phyloP scores from a whole-genome alignment of 2,797 vertebrate genomes.

The Sebastes minor region DNA sequence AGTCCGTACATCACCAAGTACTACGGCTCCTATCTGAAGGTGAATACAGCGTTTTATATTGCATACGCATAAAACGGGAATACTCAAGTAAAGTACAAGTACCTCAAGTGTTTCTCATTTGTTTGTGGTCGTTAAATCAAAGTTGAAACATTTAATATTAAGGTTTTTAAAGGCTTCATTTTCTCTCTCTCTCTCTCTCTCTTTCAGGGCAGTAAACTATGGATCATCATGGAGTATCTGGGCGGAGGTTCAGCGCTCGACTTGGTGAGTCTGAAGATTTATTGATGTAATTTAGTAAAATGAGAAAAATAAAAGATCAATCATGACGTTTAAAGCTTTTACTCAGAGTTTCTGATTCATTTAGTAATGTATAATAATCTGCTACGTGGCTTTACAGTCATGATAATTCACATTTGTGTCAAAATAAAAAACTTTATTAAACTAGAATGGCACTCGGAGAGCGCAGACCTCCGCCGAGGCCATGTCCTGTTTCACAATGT shows the following conservation, averaged over 20 bases:
- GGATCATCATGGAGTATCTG: slow-evolving; percentile 97
- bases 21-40: slow-evolving; percentile 97
- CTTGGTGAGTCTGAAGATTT: slow-evolving; percentile 81
- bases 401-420: too few relatives aligned
- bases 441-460: too few relatives aligned
- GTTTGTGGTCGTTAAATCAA: background rate
- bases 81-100: background rate
- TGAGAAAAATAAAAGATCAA: background rate
- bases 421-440: too few relatives aligned
- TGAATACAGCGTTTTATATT: background rate
- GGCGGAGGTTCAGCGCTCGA: slow-evolving; percentile 95
- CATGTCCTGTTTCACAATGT: too few relatives aligned
- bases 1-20: slow-evolving; percentile 98
- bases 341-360: too few relatives aligned
- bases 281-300: background rate
- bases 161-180: too few relatives aligned
- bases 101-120: background rate
- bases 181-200: background rate
- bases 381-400: too few relatives aligned
- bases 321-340: too few relatives aligned
- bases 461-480: too few relatives aligned
- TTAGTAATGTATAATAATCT: too few relatives aligned
- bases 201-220: slow-evolving; percentile 90
- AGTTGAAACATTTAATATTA: background rate
- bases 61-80: background rate